A percentile compares a stretch with the other conserved stretches of the same genome.
Evolutionary conservation across 2,113 vertebrate genomes (phyloP).

Genomic region (Hypomesus transpacificus): DNA sequence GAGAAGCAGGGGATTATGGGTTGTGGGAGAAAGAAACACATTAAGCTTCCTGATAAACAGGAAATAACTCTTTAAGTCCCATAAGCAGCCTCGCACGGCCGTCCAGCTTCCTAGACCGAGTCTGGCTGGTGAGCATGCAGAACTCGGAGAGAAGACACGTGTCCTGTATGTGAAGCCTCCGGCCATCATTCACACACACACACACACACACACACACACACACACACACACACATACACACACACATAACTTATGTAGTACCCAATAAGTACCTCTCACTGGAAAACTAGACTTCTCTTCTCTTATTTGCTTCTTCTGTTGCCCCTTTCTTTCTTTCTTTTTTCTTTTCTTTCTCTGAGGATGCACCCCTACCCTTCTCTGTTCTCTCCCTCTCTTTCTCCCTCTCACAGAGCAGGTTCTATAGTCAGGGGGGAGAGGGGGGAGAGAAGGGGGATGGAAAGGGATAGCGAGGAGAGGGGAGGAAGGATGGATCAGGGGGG

Average conservation of each 20-base stretch:
- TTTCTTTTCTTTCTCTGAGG: conserved; percentile 33
- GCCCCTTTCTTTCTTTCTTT: background rate
- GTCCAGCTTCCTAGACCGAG: conserved; percentile 39
- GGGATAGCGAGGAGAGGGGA: background rate
- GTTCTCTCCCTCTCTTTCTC: conserved; percentile 65
- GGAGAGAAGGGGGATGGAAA: background rate
- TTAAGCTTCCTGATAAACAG: conserved; percentile 38
- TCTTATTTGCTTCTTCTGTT: conserved; percentile 37
- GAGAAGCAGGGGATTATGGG: conserved; percentile 10
- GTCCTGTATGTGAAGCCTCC: background rate
- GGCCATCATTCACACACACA: background rate
- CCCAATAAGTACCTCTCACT: conserved; percentile 1
- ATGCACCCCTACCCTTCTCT: conserved; percentile 51
- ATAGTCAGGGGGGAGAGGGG: background rate
- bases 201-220: conserved; percentile 14
- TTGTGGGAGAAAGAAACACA: conserved; percentile 10
- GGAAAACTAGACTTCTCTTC: conserved; percentile 42
- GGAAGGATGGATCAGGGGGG: background rate
- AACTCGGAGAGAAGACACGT: background rate
- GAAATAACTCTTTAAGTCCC: conserved; percentile 50
- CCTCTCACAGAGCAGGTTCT: conserved; percentile 56
- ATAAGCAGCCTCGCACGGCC: conserved; percentile 24
- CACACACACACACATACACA: too few relatives aligned
- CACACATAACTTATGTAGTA: background rate
- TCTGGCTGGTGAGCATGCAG: conserved; percentile 1